These are phyloP conservation scores for Andrena hattorfiana DNA, from an alignment of 2,888 invertebrate genomes.

Conservation along the genomic window DNA sequence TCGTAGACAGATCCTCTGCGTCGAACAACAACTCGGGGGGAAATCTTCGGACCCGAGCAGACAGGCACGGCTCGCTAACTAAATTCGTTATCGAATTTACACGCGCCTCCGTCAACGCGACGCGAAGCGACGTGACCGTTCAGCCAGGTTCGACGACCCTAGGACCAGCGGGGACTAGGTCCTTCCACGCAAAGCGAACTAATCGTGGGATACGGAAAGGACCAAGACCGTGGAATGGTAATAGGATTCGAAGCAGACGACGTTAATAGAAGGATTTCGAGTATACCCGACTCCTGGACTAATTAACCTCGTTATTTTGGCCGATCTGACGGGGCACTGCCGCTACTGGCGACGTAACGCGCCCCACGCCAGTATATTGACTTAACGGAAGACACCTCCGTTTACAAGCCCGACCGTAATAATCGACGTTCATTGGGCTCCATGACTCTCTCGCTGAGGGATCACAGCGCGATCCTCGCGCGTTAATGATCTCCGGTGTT, in stretches of 20 bases:
- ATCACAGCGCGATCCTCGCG: neutral
- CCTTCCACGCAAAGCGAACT: constrained; percentile 47
- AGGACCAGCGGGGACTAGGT: constrained; percentile 2
- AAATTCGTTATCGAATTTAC: constrained; percentile 54
- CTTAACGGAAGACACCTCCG: constrained; percentile 50
- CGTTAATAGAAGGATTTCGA: constrained; percentile 72
- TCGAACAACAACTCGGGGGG: neutral
- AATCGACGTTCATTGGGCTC: constrained; percentile 37
- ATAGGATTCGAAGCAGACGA: constrained; percentile 67
- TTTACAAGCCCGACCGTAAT: constrained; percentile 25
- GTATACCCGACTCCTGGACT: constrained; percentile 50
- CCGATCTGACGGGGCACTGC: constrained; percentile 36
- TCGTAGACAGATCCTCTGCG: no score
- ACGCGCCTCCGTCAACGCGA: constrained; percentile 27
- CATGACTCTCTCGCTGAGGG: constrained; percentile 12
- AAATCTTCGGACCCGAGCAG: neutral
- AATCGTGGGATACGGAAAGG: constrained; percentile 43
- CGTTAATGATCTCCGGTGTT: constrained; percentile 33
- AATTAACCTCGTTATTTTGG: constrained; percentile 72
- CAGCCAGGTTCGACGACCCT: constrained; percentile 3
- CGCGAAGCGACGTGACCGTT: constrained; percentile 33
- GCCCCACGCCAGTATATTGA: constrained; percentile 30
- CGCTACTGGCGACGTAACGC: constrained; percentile 48
- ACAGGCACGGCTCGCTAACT: constrained; percentile 13
- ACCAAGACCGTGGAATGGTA: constrained; percentile 39